Conservation (phyloP, 2,888 invertebrate species). For the Dromius quadrimaculatus region DNA sequence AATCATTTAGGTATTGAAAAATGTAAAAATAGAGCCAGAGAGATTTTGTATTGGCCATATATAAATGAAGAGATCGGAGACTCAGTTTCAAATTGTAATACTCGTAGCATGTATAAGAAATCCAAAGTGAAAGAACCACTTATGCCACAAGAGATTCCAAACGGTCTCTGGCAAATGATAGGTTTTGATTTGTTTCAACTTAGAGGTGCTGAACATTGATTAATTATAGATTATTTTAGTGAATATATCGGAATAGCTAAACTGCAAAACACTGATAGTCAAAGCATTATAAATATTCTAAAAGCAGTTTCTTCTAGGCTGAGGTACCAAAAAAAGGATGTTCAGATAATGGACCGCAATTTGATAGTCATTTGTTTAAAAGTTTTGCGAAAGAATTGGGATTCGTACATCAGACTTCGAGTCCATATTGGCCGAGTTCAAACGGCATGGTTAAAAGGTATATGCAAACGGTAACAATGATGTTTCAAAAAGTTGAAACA, state of each 20-base stretch:
- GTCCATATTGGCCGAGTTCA: neutral
- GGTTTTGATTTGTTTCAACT: constrained; percentile 44
- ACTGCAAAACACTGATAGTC: neutral
- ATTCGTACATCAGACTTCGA: neutral
- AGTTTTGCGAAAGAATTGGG: neutral
- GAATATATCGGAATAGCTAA: constrained; percentile 19
- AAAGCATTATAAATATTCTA: neutral
- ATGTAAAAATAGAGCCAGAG: constrained; percentile 40
- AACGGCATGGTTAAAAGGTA: neutral
- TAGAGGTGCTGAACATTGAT: constrained; percentile 28
- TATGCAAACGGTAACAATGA: neutral
- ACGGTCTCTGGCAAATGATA: constrained; percentile 43
- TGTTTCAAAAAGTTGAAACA: neutral
- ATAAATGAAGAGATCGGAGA: constrained; percentile 43
- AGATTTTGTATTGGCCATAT: constrained; percentile 38
- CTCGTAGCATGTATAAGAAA: constrained; percentile 35
- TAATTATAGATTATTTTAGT: constrained; percentile 47
- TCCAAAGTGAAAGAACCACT: constrained; percentile 49
- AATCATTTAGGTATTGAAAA: constrained; percentile 28
- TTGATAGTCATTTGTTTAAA: neutral
- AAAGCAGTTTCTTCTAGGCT: neutral
- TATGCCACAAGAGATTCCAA: constrained; percentile 39
- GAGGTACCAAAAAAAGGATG: neutral
- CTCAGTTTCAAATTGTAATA: constrained; percentile 23
- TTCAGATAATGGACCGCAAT: neutral